These are phyloP conservation scores for Pogoniulus pusillus DNA, from an alignment of 2,797 vertebrate genomes.

Conservation along the genomic window DNA sequence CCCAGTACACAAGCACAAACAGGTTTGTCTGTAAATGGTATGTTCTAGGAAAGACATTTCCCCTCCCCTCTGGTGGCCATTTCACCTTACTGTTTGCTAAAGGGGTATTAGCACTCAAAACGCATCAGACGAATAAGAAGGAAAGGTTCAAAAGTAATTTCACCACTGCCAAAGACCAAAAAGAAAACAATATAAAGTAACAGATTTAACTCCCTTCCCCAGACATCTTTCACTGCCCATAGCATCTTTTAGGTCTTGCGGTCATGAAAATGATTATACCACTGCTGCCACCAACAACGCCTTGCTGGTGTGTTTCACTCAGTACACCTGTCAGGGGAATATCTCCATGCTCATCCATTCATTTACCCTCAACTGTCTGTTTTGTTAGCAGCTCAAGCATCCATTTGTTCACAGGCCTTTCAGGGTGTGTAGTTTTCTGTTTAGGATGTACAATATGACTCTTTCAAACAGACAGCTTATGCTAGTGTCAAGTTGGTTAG, in stretches of 20 bases:
- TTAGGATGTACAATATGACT: neutral
- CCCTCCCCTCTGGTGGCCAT: neutral
- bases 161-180: conserved; percentile 20
- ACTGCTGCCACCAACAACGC: conserved; percentile 19
- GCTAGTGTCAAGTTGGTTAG: neutral
- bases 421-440: conserved; percentile 4
- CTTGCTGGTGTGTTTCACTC: conserved; percentile 2
- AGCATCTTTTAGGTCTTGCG: conserved; percentile 43
- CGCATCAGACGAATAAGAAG: conserved; percentile 61
- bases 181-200: neutral
- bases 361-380: conserved; percentile 56
- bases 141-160: conserved; percentile 72
- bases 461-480: neutral
- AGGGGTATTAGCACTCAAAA: conserved; percentile 66
- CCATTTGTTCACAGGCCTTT: conserved; percentile 19
- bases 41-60: conserved; percentile 38
- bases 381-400: conserved; percentile 31
- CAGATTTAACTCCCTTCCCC: neutral
- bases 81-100: conserved; percentile 56
- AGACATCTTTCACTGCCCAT: conserved; percentile 16
- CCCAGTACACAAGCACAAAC: neutral
- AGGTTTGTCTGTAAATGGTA: conserved; percentile 20
- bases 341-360: conserved; percentile 30
- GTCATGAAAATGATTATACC: conserved; percentile 27
- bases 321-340: conserved; percentile 25